phyloP scores from a whole-genome alignment of 2,113 vertebrate genomes.

The Eolophus roseicapilla region DNA sequence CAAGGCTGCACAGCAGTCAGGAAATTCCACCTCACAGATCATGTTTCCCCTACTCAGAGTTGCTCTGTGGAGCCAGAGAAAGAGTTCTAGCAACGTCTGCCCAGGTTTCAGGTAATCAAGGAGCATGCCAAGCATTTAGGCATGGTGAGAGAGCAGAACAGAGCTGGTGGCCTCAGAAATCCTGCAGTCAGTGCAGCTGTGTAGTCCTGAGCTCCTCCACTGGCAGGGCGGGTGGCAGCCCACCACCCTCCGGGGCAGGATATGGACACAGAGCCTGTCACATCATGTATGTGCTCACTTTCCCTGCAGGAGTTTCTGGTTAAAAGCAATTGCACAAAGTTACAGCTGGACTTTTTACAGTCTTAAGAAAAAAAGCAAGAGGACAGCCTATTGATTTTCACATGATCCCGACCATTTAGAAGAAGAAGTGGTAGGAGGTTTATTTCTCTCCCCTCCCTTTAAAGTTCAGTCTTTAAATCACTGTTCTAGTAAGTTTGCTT shows the following conservation, averaged over 20 bases:
- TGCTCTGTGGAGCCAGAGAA: neutral
- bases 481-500: conserved; percentile 23
- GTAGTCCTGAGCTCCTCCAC: fast-evolving
- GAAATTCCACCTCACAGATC: neutral
- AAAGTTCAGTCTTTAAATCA: conserved; percentile 38
- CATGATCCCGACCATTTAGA: neutral
- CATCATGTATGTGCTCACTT: fast-evolving
- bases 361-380: neutral
- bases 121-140: fast-evolving
- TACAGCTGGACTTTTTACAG: neutral
- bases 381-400: conserved; percentile 30
- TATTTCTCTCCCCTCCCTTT: conserved; percentile 12
- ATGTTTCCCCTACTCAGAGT: neutral
- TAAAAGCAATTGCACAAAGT: neutral
- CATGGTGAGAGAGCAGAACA: fast-evolving
- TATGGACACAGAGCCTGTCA: neutral
- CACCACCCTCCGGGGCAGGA: neutral
- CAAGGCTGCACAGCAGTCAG: neutral
- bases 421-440: neutral
- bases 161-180: neutral
- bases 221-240: fast-evolving
- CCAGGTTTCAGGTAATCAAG: neutral
- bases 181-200: neutral
- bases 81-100: fast-evolving
- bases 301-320: neutral